Evolutionary conservation across 2,113 vertebrate genomes (phyloP).

Genomic region (Octodon degus): DNA sequence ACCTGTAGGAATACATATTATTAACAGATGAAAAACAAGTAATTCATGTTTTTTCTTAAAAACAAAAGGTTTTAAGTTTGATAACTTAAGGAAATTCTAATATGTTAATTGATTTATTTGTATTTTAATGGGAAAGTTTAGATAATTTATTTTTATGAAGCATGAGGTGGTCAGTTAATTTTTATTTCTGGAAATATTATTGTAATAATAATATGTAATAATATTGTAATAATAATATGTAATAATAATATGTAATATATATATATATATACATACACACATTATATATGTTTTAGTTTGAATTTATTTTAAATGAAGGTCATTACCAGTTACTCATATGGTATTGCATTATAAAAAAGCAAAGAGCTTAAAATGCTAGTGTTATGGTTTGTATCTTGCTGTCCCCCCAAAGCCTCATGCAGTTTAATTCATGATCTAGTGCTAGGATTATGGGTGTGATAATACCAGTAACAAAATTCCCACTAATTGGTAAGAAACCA

Average conservation of each 20-base stretch:
- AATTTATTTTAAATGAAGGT: slow-evolving; percentile 62
- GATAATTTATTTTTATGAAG: slow-evolving; percentile 24
- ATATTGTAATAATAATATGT: too few species aligned
- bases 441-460: too few species aligned
- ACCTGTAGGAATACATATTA: slow-evolving; percentile 87
- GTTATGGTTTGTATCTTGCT: too few species aligned
- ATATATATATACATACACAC: not conserved
- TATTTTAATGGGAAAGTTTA: slow-evolving; percentile 12
- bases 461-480: slow-evolving; percentile 74
- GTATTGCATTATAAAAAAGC: not conserved
- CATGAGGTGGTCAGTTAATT: slow-evolving; percentile 40
- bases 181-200: slow-evolving; percentile 40
- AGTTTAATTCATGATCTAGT: too few species aligned
- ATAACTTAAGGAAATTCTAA: slow-evolving; percentile 49
- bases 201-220: too few species aligned
- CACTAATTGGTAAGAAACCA: slow-evolving; percentile 43
- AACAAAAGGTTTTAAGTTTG: not conserved
- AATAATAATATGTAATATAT: too few species aligned
- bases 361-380: slow-evolving; percentile 38
- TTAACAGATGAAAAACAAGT: slow-evolving; percentile 49
- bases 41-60: not conserved
- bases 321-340: not conserved
- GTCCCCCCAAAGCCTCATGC: too few species aligned
- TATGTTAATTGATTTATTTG: not conserved
- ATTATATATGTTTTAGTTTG: not conserved